Percentiles rank a stretch among this genome's conserved stretches.
phyloP scores from a whole-genome alignment of 2,888 invertebrate genomes.

The Folsomia candida region DNA sequence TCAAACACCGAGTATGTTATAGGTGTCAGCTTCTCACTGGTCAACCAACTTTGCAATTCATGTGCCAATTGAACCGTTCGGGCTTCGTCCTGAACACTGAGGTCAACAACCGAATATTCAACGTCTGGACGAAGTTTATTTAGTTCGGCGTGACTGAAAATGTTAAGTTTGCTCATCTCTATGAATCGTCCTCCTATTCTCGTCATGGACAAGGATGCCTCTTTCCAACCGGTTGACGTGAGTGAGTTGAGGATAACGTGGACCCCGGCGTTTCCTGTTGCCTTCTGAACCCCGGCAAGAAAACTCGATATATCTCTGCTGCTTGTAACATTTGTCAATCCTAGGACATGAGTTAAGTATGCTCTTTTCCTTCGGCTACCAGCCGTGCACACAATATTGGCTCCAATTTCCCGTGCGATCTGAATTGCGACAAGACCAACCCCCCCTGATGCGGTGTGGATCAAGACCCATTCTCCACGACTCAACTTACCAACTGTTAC shows the following conservation, averaged over 20 bases:
- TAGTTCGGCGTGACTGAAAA: background rate
- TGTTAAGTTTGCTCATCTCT: constrained; percentile 14
- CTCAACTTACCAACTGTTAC: constrained; percentile 13
- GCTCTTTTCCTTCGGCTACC: constrained; percentile 25
- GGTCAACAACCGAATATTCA: no score
- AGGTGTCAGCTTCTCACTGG: no score
- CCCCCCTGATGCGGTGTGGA: constrained; percentile 16
- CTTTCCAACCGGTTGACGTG: background rate
- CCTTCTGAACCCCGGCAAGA: background rate
- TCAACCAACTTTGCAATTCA: no score
- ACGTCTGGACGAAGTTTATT: background rate
- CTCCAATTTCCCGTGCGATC: no score
- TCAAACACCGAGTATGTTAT: no score
- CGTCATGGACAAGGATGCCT: background rate
- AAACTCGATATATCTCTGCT: background rate
- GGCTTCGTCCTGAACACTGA: no score
- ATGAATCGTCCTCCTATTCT: background rate
- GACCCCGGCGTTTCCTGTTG: background rate
- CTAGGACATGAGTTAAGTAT: constrained; percentile 10
- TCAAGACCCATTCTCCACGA: constrained; percentile 10
- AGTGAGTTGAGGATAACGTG: no score
- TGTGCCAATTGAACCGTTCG: no score
- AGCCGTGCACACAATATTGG: constrained; percentile 25
- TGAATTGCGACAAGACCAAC: constrained; percentile 28
- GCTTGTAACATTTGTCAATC: background rate